Percentiles rank a stretch among this genome's conserved stretches.
phyloP scores from a whole-genome alignment of 2,797 vertebrate species.

The Sylvia borin region DNA sequence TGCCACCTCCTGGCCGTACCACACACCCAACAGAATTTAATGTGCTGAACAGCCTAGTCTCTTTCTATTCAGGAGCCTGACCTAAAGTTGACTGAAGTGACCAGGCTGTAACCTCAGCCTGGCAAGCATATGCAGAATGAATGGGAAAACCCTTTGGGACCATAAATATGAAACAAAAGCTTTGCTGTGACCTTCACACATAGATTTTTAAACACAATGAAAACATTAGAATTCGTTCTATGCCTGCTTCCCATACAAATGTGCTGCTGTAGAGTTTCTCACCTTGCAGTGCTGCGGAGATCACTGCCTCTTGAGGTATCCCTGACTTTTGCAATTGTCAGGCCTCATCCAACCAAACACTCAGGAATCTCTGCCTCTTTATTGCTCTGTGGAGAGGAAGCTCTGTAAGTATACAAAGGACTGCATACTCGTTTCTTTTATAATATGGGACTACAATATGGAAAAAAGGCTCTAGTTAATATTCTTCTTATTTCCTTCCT shows the following conservation, averaged over 20 bases:
- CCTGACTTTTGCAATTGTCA: neutral
- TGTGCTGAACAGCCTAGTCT: neutral
- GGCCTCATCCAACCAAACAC: neutral
- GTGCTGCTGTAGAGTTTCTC: neutral
- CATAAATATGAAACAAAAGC: neutral
- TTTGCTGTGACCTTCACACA: neutral
- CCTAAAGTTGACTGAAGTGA: neutral
- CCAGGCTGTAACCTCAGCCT: neutral
- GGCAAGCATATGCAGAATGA: neutral
- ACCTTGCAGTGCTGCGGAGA: neutral
- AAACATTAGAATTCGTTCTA: neutral
- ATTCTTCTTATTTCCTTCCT: slow-evolving; percentile 30
- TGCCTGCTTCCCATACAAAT: neutral
- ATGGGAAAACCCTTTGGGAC: neutral
- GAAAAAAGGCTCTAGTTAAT: slow-evolving; percentile 34
- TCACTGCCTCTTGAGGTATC: neutral
- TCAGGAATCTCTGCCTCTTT: neutral
- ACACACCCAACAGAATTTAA: neutral
- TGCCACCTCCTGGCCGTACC: slow-evolving; percentile 70
- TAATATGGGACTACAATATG: neutral
- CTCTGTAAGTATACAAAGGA: neutral
- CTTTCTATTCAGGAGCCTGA: neutral
- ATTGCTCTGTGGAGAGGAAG: neutral
- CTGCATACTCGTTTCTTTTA: neutral
- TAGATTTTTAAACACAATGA: neutral